Base-by-base conservation (phyloP, 2,888 invertebrate species). In the Melieria picta region DNA sequence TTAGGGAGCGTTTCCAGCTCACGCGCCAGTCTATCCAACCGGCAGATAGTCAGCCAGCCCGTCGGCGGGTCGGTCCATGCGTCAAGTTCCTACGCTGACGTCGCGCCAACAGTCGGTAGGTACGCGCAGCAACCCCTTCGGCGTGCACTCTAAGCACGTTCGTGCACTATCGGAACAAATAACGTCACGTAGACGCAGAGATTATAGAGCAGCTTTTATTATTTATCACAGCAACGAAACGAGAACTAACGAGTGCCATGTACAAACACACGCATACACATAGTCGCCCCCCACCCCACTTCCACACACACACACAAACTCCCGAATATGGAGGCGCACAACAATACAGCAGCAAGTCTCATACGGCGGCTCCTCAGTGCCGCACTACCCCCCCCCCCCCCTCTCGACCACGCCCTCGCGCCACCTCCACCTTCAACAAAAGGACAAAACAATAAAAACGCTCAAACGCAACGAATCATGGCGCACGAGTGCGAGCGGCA, bases 111-210 rank as follows among this genome's bases (percentile, higher is more conserved):
- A 30, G 30, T 30, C 30, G 30, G 30, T 30, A 30, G 3, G 30
- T 0, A 30, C 30, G 30, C 30, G 3, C 30, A 30, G 30, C 30
- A 30, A 30, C 30, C 30, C 30, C 30, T 30, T 30, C 30, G 30
- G 46, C 13, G 56, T 57, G 65, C 68, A 76, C 73, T 70, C 74
- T 71, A 74, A 74, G 72, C 80, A 83, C 83, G 84, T 83, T 80
- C 82, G 77, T 82, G 78, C 81, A 82, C 81, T 84, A 84, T 82
- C 82, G 83, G 83, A 80, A 82, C 82, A 84, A 82, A 85, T 85
- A 85, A 83, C 84, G 83, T 84, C 85, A 85, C 85, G 85, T 85
- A 84, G 80, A 79, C 81, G 85, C 84, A 85, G 82, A 84, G 85
- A 85, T 85, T 85, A 85, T 84, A 82, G 73, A 75, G 75, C 69